Base-by-base conservation (phyloP, 1,140 invertebrate genomes). In the Euwallacea similis region DNA sequence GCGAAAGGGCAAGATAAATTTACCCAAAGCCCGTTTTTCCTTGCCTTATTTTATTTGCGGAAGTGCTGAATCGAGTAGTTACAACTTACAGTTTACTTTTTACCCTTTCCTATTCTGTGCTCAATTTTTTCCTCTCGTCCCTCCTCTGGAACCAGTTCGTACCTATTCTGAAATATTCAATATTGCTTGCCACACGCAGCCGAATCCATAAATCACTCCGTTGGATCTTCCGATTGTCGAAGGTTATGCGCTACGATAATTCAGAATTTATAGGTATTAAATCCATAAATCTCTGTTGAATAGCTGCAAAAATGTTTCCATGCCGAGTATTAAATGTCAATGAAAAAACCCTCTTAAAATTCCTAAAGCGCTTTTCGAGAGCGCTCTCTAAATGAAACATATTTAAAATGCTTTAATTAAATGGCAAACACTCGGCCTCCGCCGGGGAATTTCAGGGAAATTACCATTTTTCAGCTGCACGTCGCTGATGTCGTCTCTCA, bases 1-100 rank as follows among this genome's bases (percentile, higher is more conserved):
- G 41, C 47, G 47, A 66, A 54, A 66, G 63, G 53, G 53, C 10
- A 66, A 66, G 50, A 55, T 66, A 66, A 66, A 66, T 66, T 66
- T 66, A 66, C 63, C 50, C 50, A 55, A 66, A 55, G 63, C 63
- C 42, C 63, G 50, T 66, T 66, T 66, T 66, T 55, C 63, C 55
- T 66, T 66, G 16, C 63, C 47, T 42, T 64, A 64, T 64, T 64
- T 66, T 66, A 66, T 66, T 66, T 66, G 63, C 63, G 63, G 41
- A 66, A 66, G 63, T 66, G 63, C 47, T 55, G 50, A 66, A 66
- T 66, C 63, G 44, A 53, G 63, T 66, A 66, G 63, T 8, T 66
- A 42, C 47, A 55, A 66, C 55, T 42, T 42, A 55, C 43, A 55
- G 47, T 66, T 66, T 55, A 54, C n/a, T 55, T 54, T 66, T 50